Conservation (phyloP, 2,888 invertebrate species). For the Sthenelais limicola region DNA sequence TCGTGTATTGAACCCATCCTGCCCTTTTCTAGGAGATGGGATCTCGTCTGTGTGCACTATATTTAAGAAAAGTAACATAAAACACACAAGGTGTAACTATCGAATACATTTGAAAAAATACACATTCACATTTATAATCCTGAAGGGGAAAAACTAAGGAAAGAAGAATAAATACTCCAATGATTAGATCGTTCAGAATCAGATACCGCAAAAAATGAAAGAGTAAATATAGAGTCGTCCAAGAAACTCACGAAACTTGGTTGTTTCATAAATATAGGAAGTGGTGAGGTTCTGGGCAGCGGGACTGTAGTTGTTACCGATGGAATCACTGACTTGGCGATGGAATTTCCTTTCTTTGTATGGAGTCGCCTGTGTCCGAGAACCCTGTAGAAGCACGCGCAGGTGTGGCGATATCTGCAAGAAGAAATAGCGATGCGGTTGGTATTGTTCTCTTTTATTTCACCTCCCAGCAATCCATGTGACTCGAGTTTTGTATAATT, state of each 20-base stretch:
- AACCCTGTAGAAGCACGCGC: slow-evolving; percentile 53
- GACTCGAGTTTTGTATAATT: too few species aligned
- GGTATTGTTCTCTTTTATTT: too few species aligned
- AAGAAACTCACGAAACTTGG: slow-evolving; percentile 62
- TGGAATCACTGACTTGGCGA: slow-evolving; percentile 68
- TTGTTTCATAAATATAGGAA: slow-evolving; percentile 64
- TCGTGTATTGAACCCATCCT: neutral
- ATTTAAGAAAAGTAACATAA: neutral
- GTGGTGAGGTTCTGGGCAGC: slow-evolving; percentile 65
- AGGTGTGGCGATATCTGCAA: too few species aligned
- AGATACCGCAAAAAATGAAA: too few species aligned
- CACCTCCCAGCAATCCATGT: too few species aligned
- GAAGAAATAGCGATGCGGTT: too few species aligned
- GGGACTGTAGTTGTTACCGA: slow-evolving; percentile 71
- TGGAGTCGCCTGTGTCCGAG: slow-evolving; percentile 69
- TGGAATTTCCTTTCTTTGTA: slow-evolving; percentile 67
- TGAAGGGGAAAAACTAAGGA: too few species aligned
- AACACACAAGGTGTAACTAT: too few species aligned
- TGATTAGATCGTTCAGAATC: too few species aligned
- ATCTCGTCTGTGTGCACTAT: neutral
- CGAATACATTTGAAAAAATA: too few species aligned
- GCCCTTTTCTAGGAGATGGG: neutral
- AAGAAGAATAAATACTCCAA: too few species aligned
- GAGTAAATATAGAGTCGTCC: neutral
- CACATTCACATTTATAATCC: too few species aligned